These are phyloP conservation scores for Psilopogon haemacephalus DNA, from an alignment of 2,113 vertebrate genomes.

Conservation along the genomic window DNA sequence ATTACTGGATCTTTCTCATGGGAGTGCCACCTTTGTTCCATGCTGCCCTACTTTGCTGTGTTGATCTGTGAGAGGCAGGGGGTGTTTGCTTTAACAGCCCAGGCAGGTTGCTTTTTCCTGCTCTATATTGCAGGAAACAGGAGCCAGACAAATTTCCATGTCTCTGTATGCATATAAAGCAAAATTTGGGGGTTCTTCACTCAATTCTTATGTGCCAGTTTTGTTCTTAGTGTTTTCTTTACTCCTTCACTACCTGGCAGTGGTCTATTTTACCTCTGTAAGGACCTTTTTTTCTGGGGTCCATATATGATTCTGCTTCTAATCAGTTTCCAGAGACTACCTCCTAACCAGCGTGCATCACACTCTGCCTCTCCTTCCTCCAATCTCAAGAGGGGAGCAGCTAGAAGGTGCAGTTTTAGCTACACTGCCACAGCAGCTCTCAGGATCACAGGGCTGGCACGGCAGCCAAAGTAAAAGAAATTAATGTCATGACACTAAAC, in stretches of 20 bases:
- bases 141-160: neutral
- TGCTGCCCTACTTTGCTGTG: neutral
- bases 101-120: neutral
- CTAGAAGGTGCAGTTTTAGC: neutral
- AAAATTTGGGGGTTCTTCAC: neutral
- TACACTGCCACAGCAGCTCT: accelerated
- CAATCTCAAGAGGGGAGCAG: neutral
- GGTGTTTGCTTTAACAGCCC: neutral
- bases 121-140: neutral
- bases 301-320: neutral
- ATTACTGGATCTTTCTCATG: neutral
- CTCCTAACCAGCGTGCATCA: neutral
- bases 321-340: neutral
- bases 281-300: neutral
- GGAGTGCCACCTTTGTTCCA: neutral
- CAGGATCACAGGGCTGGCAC: neutral
- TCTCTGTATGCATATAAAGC: neutral
- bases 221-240: neutral
- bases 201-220: neutral
- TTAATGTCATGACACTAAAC: neutral
- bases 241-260: neutral
- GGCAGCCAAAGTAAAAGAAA: neutral
- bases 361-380: neutral
- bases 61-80: neutral
- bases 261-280: neutral